Conservation (phyloP, 2,113 vertebrate genomes). For the Marmota monax region DNA sequence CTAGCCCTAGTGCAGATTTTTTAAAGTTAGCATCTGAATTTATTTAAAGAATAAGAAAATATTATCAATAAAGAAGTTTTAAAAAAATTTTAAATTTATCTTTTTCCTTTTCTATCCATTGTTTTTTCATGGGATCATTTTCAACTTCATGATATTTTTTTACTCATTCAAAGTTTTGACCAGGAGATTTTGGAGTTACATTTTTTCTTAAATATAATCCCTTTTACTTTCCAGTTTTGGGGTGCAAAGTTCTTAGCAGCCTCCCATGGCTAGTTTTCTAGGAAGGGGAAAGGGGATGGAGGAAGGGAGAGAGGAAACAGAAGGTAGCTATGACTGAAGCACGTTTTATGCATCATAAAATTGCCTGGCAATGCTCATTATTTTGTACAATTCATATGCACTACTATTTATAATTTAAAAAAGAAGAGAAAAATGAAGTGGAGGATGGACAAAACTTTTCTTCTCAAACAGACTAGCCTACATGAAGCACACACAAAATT, state of each 20-base stretch:
- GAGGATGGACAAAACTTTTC: neutral
- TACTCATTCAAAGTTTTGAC: conserved; percentile 51
- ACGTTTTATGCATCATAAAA: too few species aligned
- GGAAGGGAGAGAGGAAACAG: too few species aligned
- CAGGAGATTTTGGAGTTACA: neutral
- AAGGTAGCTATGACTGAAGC: too few species aligned
- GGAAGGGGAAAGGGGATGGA: too few species aligned
- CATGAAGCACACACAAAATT: neutral
- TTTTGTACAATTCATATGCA: too few species aligned
- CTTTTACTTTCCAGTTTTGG: neutral
- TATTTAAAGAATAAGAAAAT: conserved; percentile 52
- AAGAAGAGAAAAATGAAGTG: neutral
- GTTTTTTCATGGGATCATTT: neutral
- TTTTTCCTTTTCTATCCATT: conserved; percentile 4
- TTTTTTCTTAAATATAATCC: neutral
- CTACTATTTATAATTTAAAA: too few species aligned
- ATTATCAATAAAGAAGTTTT: conserved; percentile 36
- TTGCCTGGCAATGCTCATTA: too few species aligned
- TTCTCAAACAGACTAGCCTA: neutral
- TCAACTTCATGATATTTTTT: conserved; percentile 7
- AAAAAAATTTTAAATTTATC: neutral
- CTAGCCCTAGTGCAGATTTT: neutral
- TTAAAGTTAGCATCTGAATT: conserved; percentile 4
- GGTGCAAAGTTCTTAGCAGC: neutral
- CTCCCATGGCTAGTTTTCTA: neutral